A percentile compares a stretch with the other conserved stretches of the same genome.
Evolutionary conservation across 2,797 vertebrate species (phyloP).

Genomic region (Girardinus metallicus): DNA sequence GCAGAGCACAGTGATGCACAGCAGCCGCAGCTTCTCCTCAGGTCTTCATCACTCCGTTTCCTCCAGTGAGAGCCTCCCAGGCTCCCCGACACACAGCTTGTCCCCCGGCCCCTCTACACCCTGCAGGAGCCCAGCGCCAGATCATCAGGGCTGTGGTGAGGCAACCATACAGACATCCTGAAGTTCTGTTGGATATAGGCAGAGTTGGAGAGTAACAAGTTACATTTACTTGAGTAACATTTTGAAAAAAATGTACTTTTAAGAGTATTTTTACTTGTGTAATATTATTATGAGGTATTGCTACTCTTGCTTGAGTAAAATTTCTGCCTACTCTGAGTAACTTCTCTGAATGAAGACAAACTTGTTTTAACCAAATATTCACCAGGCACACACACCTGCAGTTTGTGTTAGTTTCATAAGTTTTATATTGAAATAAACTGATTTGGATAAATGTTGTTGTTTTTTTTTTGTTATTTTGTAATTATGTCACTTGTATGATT

Average conservation of each 20-base stretch:
- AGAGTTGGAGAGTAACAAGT: not conserved
- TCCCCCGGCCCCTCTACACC: slow-evolving; percentile 90
- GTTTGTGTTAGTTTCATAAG: too few species aligned
- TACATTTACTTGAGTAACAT: too few species aligned
- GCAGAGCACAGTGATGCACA: slow-evolving; percentile 90
- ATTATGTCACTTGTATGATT: too few species aligned
- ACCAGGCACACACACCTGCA: too few species aligned
- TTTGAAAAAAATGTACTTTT: too few species aligned
- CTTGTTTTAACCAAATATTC: too few species aligned
- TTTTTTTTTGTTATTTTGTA: too few species aligned
- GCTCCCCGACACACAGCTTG: slow-evolving; percentile 94
- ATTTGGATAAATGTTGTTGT: not conserved
- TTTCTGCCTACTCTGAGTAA: too few species aligned
- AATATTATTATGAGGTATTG: too few species aligned
- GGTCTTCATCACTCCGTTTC: slow-evolving; percentile 95
- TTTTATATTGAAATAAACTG: not conserved
- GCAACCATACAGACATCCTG: not conserved
- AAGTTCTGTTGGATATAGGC: not conserved
- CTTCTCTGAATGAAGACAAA: too few species aligned
- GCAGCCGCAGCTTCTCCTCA: slow-evolving; percentile 94
- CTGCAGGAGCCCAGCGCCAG: slow-evolving; percentile 89
- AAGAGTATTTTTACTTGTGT: too few species aligned
- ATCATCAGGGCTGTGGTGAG: slow-evolving; percentile 83
- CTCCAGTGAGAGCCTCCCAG: slow-evolving; percentile 94
- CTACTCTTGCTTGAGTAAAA: too few species aligned